These are phyloP conservation scores for Hormaphis cornu DNA, from an alignment of 1,140 invertebrate species.

Conservation along the genomic window DNA sequence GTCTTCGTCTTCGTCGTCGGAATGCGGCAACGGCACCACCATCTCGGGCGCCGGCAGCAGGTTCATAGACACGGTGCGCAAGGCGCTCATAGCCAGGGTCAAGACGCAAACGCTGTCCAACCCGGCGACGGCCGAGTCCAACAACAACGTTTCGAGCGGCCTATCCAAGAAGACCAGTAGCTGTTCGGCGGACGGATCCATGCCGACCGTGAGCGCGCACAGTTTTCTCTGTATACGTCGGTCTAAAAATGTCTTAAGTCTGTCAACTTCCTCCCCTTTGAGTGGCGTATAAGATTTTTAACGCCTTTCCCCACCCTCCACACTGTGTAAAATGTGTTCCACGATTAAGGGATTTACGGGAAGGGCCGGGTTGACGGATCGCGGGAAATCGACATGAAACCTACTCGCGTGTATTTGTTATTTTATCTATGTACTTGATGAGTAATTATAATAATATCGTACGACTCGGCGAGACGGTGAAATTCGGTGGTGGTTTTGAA, in stretches of 20 bases:
- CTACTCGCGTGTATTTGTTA: too few relatives aligned
- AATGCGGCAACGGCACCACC: constrained; percentile 31
- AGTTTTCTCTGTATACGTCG: constrained; percentile 34
- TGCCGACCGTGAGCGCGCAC: constrained; percentile 43
- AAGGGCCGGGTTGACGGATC: too few relatives aligned
- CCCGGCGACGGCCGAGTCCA: constrained; percentile 43
- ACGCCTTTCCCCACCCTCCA: background rate
- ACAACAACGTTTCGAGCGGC: constrained; percentile 46
- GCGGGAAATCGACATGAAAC: too few relatives aligned
- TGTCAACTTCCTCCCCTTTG: constrained; percentile 44
- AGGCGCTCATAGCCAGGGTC: constrained; percentile 67
- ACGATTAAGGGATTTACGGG: too few relatives aligned
- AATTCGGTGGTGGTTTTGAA: too few relatives aligned
- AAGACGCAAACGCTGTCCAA: constrained; percentile 44
- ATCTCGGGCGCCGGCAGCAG: constrained; percentile 57
- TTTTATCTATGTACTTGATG: too few relatives aligned
- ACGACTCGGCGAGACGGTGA: too few relatives aligned
- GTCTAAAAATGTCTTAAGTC: background rate
- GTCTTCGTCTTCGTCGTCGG: constrained; percentile 10
- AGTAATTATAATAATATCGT: too few relatives aligned
- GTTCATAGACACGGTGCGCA: constrained; percentile 77
- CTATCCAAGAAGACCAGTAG: constrained; percentile 43
- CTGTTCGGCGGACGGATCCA: constrained; percentile 39
- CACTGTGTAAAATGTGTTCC: background rate
- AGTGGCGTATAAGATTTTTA: constrained; percentile 33